Base-by-base conservation (phyloP, 1,140 invertebrate species). In the Drosophila willistoni region DNA sequence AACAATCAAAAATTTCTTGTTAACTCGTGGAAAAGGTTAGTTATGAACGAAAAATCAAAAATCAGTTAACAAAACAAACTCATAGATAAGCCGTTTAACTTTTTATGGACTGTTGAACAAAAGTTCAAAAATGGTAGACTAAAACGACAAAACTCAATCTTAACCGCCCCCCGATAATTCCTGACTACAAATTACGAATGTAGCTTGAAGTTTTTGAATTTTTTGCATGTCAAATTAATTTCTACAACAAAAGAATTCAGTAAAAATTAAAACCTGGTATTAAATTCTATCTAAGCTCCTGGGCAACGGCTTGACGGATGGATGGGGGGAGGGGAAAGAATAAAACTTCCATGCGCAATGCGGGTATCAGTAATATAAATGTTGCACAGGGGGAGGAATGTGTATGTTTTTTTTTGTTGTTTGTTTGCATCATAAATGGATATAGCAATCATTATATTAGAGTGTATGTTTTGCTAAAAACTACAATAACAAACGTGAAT, bases 391-490 rank as follows among this genome's bases (percentile, higher is more conserved):
- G 44, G 44, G 19, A 51, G 44, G 3, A 13, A n/a, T 39, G 36
- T 39, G 36, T 19, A 2, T 47, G 14, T 47, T 44, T 17, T 17
- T 47, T 47, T 47, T 42, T 42, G 9, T 47, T 47, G 6, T 47
- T 47, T 47, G 14, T 47, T 19, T 19, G 44, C 44, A 12, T 17
- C 17, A 22, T 14, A 17, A 51, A 22, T 19, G 44, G 44, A 51
- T 51, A 51, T 51, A 22, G 44, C 19, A 51, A 51, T 51, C 17
- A 51, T 51, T 51, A 22, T 51, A 51, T 51, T 7, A 47, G 10
- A 34, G 34, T 34, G 3, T 51, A n/a, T 51, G 17, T 51, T 22
- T 51, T 19, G 17, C 17, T 51, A 22, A 51, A 51, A 51, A 51
- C 44, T 51, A 51, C 19, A 51, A 51, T 51, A 51, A 51, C 19